phyloP scores from a whole-genome alignment of 1,140 invertebrate species.

The Drosophila chauvacae region DNA sequence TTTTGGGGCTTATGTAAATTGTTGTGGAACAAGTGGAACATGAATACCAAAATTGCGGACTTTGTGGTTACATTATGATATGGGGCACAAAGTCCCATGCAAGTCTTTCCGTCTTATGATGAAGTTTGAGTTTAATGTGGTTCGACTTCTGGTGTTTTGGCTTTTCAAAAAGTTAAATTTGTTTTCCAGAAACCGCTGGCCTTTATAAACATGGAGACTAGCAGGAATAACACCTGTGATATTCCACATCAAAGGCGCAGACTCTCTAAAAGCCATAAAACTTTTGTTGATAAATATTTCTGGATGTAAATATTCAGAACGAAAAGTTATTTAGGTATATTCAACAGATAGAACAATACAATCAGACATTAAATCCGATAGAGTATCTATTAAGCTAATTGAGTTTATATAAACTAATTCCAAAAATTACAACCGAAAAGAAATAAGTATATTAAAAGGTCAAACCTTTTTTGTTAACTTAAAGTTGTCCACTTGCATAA shows the following conservation, averaged over 20 bases:
- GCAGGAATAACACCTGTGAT: conserved; percentile 1
- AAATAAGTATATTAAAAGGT: background rate
- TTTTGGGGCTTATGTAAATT: conserved; percentile 27
- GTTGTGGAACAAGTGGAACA: conserved; percentile 28
- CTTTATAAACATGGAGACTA: conserved; percentile 12
- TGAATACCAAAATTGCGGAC: conserved; percentile 13
- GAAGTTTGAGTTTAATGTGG: conserved; percentile 9
- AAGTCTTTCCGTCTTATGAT: background rate
- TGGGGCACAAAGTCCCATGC: background rate
- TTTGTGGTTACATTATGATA: conserved; percentile 35
- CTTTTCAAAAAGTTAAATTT: conserved; percentile 14
- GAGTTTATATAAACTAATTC: background rate
- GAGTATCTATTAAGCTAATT: background rate
- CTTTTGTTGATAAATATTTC: conserved; percentile 8
- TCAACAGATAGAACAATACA: background rate
- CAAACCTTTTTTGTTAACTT: background rate
- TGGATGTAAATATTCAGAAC: background rate
- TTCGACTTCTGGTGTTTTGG: conserved; percentile 1
- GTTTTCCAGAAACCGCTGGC: conserved; percentile 9
- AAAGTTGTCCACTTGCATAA: background rate
- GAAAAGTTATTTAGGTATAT: too few species aligned
- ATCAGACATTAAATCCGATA: background rate
- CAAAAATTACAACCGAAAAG: background rate
- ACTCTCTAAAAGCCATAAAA: background rate
- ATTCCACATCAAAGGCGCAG: conserved; percentile 8